These are phyloP conservation scores for Hypsibius dujardini DNA, from an alignment of 1,140 invertebrate genomes.

Conservation along the genomic window DNA sequence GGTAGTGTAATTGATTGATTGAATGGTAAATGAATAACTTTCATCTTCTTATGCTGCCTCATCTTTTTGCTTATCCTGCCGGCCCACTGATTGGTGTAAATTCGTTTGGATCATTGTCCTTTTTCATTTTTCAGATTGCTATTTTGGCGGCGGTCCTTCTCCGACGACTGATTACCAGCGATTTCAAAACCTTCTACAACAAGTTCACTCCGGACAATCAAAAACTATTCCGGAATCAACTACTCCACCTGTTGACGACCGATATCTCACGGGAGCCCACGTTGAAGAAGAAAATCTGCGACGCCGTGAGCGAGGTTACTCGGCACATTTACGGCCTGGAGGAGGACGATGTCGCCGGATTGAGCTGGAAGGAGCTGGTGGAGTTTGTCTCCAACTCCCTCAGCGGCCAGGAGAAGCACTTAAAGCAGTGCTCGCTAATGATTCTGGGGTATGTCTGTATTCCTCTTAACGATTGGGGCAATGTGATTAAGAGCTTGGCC, in stretches of 20 bases:
- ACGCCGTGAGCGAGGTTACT: slow-evolving; percentile 79
- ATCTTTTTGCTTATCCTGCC: no score
- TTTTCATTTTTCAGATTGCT: slow-evolving; percentile 1
- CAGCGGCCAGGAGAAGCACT: slow-evolving; percentile 11
- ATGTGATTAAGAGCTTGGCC: no score
- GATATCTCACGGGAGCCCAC: slow-evolving; percentile 41
- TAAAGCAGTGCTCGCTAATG: slow-evolving; percentile 7
- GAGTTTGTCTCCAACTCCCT: slow-evolving; percentile 3
- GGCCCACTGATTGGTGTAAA: no score
- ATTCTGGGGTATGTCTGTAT: slow-evolving; percentile 25
- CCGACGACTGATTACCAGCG: slow-evolving; percentile 64
- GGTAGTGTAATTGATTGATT: no score
- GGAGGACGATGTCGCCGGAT: not conserved
- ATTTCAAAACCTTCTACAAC: slow-evolving; percentile 74
- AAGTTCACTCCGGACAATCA: slow-evolving; percentile 49
- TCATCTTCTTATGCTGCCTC: no score
- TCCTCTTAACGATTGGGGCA: not conserved
- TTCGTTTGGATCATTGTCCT: not conserved
- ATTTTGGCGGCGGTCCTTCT: slow-evolving; percentile 65
- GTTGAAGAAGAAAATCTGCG: slow-evolving; percentile 75
- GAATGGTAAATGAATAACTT: no score
- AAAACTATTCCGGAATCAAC: slow-evolving; percentile 60
- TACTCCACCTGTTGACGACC: slow-evolving; percentile 63
- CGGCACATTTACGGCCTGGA: slow-evolving; percentile 59
- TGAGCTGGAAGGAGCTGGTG: slow-evolving; percentile 18